A percentile compares a stretch with the other conserved stretches of the same genome.
These are phyloP conservation scores for Unio delphinus DNA, from an alignment of 2,888 invertebrate species.

Conservation along the genomic window DNA sequence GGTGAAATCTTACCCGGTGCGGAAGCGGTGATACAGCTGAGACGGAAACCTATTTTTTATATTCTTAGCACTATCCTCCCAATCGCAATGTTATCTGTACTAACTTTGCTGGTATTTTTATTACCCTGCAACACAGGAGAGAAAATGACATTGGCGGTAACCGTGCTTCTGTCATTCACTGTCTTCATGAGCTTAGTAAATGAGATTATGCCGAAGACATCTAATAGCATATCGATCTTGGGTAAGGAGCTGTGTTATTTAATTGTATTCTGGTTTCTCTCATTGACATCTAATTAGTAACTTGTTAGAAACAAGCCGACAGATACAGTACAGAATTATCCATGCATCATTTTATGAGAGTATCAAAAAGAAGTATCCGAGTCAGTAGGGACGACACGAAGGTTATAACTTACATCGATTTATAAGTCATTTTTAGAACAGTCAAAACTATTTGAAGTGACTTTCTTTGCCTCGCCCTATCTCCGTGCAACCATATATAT, in stretches of 20 bases:
- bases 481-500: too few relatives aligned
- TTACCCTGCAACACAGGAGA: conserved; percentile 50
- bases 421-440: too few relatives aligned
- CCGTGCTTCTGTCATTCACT: conserved; percentile 49
- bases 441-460: too few relatives aligned
- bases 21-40: conserved; percentile 38
- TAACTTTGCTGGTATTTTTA: conserved; percentile 51
- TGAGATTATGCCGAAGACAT: conserved; percentile 53
- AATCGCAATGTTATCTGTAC: conserved; percentile 47
- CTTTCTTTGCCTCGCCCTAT: too few relatives aligned
- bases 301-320: background rate
- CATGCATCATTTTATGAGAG: background rate
- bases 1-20: conserved; percentile 47
- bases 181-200: conserved; percentile 54
- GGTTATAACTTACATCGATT: too few relatives aligned
- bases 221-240: conserved; percentile 48
- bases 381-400: too few relatives aligned
- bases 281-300: background rate
- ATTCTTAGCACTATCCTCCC: conserved; percentile 53
- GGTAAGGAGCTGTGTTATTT: conserved; percentile 22
- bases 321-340: background rate
- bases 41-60: conserved; percentile 47
- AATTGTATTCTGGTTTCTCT: background rate
- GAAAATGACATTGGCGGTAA: conserved; percentile 52
- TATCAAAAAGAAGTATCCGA: too few relatives aligned